Percentiles rank a stretch among this genome's conserved stretches.
phyloP scores from a whole-genome alignment of 2,113 vertebrate species.

The Caranx ignobilis region DNA sequence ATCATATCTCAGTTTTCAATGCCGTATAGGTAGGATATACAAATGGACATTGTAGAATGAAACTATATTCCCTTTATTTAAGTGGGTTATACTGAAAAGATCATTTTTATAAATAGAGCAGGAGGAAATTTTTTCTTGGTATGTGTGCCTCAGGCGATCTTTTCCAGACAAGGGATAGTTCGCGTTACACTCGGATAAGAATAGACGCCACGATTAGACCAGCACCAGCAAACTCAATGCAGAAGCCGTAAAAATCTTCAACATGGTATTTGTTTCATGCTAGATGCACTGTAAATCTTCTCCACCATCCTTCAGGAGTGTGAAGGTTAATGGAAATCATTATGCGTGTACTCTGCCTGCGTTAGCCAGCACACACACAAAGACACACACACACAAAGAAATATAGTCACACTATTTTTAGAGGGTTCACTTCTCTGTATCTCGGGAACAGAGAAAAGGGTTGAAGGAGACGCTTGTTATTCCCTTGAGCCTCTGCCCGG shows the following conservation, averaged over 20 bases:
- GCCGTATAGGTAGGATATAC: too few species aligned
- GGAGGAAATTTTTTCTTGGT: conserved; percentile 6
- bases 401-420: conserved; percentile 78
- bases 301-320: conserved; percentile 51
- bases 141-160: conserved; percentile 17
- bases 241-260: background rate
- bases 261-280: conserved; percentile 23
- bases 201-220: background rate
- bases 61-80: conserved; percentile 2
- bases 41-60: background rate
- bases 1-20: background rate
- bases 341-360: conserved; percentile 69
- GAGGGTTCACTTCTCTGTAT: conserved; percentile 72
- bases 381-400: conserved; percentile 50
- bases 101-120: conserved; percentile 16
- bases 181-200: conserved; percentile 21
- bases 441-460: conserved; percentile 66
- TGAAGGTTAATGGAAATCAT: conserved; percentile 81
- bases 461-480: conserved; percentile 80
- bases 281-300: conserved; percentile 53
- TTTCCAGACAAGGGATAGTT: conserved; percentile 10
- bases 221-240: background rate
- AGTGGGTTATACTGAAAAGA: conserved; percentile 1
- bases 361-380: conserved; percentile 47
- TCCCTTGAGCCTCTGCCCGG: conserved; percentile 71